Base-by-base conservation (phyloP, 2,797 vertebrate species). In the Hyperoplus immaculatus region DNA sequence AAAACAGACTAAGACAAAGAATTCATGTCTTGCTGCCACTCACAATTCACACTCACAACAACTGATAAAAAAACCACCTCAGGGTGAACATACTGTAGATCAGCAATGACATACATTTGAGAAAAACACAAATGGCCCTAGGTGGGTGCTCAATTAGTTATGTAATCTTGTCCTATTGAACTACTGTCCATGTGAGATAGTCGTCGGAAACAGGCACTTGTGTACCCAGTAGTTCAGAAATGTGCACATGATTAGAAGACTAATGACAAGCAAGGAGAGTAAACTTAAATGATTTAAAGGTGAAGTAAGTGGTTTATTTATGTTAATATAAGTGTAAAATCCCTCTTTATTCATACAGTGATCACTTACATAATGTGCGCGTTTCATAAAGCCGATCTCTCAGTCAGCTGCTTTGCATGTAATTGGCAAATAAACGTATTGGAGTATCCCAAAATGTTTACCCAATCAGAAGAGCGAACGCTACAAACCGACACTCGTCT, bases 1-100 rank as follows among this genome's bases (percentile, higher is more conserved):
- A 61, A 59, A 46, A 10, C 8, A 38, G 29, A 29, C 45, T 61
- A 18, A 58, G 18, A 64, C 47, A 60, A 63, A 67, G 10, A 39
- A 38, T 3, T 55, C 12, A 4, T n/a, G 45, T 18, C 29, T 36
- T 16, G 55, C 38, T 66, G 41, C 39, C 64, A 12, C 21, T 56
- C 11, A 38, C n/a, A 36, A 57, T 72, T 39, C 39, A 51, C 3
- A 38, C 53, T 13, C 41, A 29, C n/a, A 29, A 29, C 29, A 29
- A 29, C 1, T 12, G n/a, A 16, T 47, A 13, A 72, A 36, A 2
- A 43, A 49, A 61, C 8, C 51, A 39, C 53, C 5, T 13, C 29
- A n/a, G 42, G 10, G 55, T 18, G 3, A 5, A 43, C 10, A 58
- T 11, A 50, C 3, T 29, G 29, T 29, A 29, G 2, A 73, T 41